Base-by-base conservation (phyloP, 2,888 invertebrate genomes). In the Andrena fulva region DNA sequence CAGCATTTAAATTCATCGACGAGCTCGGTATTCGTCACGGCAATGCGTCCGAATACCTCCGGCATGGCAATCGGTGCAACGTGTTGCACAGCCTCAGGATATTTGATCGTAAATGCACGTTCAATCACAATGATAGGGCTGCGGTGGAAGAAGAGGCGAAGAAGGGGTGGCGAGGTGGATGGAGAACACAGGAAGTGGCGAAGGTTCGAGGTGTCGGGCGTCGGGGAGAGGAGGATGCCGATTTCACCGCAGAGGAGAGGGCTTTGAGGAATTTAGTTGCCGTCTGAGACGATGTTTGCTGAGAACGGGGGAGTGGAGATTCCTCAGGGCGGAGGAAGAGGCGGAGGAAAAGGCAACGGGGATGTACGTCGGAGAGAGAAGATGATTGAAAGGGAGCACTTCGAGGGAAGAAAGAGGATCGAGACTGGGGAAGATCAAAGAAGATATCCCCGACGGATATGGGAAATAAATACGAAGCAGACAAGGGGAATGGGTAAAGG, bases 111-210 rank as follows among this genome's bases (percentile, higher is more conserved):
- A 85, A 87, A 68, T 56, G 56, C 87, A 89, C 89, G 90, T 91
- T 92, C 89, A 91, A 92, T 92, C 92, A 91, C 90, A 88, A 90
- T 91, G 91, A 92, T 90, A 87, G 87, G 5, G 27, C 33, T 31
- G 54, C 48, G 31, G 24, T 27, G 69, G 33, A 52, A 74, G 50
- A 20, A 10, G 29, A 8, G 1, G 27, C 6, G 56, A 24, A 56
- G 27, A 24, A 16, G 8, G n/a, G 48, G 29, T 27, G 60, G 16
- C 31, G 60, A 16, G 27, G 16, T 12, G 6, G 24, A 27, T n/a
- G 12, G 60, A 10, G 66, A 48, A 56, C 27, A 16, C 52, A 35
- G 50, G 35, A 52, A 35, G 27, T 16, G 50, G n/a, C 52, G 50
- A 56, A 42, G 77, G 27, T 35, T n/a, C 29, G 20, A 35, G 31